Evolutionary conservation across 2,113 vertebrate genomes (phyloP).

Genomic region (Oplegnathus fasciatus): DNA sequence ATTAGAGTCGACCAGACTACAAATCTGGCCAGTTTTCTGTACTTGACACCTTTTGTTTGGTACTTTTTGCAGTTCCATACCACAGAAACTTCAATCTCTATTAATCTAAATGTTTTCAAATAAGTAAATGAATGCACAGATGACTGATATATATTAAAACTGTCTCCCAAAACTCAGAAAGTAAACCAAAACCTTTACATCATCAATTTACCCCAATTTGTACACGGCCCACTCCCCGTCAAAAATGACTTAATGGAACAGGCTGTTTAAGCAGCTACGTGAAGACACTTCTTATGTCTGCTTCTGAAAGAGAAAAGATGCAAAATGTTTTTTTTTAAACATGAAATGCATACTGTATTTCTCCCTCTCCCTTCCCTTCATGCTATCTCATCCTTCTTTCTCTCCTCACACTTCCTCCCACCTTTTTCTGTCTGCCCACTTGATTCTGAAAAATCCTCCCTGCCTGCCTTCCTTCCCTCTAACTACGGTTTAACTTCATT

Average conservation of each 20-base stretch:
- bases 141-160: background rate
- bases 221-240: background rate
- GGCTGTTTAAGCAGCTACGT: background rate
- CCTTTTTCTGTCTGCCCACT: constrained; percentile 52
- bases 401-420: constrained; percentile 53
- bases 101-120: background rate
- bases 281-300: background rate
- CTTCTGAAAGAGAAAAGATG: background rate
- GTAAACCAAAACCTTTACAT: background rate
- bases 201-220: background rate
- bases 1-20: background rate
- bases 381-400: constrained; percentile 12
- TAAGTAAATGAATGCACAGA: background rate
- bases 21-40: background rate
- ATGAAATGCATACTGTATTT: background rate
- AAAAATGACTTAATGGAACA: background rate
- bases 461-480: constrained; percentile 15
- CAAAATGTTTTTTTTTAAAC: background rate
- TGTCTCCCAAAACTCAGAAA: background rate
- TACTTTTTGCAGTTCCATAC: background rate
- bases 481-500: constrained; percentile 61
- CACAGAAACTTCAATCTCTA: background rate
- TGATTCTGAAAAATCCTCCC: constrained; percentile 40
- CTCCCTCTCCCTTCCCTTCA: constrained; percentile 2
- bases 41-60: background rate